Percentiles rank a stretch among this genome's conserved stretches.
Conservation (phyloP, 2,888 invertebrate species). For the Aleiodes alternator region DNA sequence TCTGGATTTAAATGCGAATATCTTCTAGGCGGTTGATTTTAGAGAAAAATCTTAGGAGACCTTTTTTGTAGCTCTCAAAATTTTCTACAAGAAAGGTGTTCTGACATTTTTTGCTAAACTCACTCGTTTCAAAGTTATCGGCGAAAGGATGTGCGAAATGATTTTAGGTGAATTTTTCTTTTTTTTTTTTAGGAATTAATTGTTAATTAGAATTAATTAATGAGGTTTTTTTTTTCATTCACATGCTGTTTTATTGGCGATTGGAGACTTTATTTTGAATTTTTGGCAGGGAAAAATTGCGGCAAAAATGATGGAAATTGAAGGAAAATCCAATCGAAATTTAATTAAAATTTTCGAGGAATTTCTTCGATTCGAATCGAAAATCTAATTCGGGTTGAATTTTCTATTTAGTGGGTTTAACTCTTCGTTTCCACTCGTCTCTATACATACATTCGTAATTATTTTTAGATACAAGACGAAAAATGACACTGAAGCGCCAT, state of each 20-base stretch:
- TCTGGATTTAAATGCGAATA: not conserved
- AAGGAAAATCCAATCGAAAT: no score
- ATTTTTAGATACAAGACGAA: constrained; percentile 48
- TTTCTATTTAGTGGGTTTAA: constrained; percentile 26
- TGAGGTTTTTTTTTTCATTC: no score
- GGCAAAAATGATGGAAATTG: no score
- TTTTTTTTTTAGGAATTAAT: no score
- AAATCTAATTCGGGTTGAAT: constrained; percentile 12
- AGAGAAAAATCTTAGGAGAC: not conserved
- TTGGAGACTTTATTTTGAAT: no score
- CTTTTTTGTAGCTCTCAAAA: not conserved
- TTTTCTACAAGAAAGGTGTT: not conserved
- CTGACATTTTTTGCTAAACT: not conserved
- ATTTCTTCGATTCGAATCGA: not conserved
- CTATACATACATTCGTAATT: constrained; percentile 50
- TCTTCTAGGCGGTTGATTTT: not conserved
- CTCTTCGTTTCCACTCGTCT: constrained; percentile 55
- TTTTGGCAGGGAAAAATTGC: no score
- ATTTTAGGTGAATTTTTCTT: no score
- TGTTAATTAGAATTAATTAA: no score
- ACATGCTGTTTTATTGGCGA: no score
- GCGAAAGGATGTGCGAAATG: not conserved
- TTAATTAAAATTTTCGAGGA: no score
- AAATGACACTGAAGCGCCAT: constrained; percentile 29
- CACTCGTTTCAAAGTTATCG: not conserved